phyloP scores from a whole-genome alignment of 2,888 invertebrate species.

The Heliconius hortense region DNA sequence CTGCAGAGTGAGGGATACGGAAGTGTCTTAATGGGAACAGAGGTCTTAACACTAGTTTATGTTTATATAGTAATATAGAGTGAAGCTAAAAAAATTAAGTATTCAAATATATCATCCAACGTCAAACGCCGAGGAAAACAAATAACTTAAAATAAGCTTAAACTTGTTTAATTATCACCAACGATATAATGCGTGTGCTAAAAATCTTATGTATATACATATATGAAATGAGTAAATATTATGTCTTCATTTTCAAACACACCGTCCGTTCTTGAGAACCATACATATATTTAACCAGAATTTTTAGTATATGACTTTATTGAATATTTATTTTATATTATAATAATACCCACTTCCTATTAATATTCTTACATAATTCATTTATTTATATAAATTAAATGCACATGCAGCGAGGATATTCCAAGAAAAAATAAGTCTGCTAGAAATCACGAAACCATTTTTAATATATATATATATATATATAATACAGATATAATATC shows the following conservation, averaged over 20 bases:
- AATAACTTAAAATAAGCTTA: slow-evolving; percentile 5
- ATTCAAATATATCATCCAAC: not conserved
- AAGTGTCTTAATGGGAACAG: no score
- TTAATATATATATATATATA: no score
- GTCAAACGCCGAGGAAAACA: not conserved
- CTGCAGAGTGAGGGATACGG: no score
- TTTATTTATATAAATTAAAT: not conserved
- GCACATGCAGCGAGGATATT: no score
- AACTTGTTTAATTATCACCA: slow-evolving; percentile 18
- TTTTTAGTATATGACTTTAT: not conserved
- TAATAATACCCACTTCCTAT: not conserved
- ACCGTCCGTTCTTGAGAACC: slow-evolving; percentile 15
- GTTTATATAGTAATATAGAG: no score
- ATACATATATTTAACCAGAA: slow-evolving; percentile 3
- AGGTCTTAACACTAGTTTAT: no score
- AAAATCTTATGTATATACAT: slow-evolving; percentile 1
- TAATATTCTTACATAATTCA: not conserved
- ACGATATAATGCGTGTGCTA: slow-evolving; percentile 10
- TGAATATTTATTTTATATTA: not conserved
- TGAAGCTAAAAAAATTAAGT: no score
- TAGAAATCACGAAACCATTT: no score
- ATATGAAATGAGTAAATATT: slow-evolving; percentile 17
- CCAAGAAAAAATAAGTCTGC: no score
- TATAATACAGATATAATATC: no score
- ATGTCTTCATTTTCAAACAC: slow-evolving; percentile 12